Evolutionary conservation across 2,888 invertebrate species (phyloP), one percentile per base, ranked within the genome.

Genomic region (Arge pagana): DNA sequence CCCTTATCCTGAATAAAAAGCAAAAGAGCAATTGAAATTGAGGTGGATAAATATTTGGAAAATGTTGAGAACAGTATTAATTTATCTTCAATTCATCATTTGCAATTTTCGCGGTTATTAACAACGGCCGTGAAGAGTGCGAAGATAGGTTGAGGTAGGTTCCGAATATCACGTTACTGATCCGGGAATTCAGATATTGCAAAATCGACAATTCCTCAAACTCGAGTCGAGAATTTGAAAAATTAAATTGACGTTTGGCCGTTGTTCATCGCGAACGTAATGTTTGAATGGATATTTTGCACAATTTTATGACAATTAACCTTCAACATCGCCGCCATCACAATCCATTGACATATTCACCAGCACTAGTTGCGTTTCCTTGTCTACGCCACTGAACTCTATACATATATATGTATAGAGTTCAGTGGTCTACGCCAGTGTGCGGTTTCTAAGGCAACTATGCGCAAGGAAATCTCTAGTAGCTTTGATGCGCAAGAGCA

Each of bases 1-100:
- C 87, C 89, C 79, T 88, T 89, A 78, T 89, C 89, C 87, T 87
- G 72, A 39, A 77, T 79, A 61, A 64, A 63, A n/a, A n/a, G n/a
- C n/a, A n/a, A n/a, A n/a, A n/a, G n/a, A n/a, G n/a, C n/a, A n/a
- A n/a, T n/a, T n/a, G n/a, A n/a, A n/a, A n/a, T n/a, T n/a, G n/a
- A n/a, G n/a, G n/a, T 19, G 13, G 28, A n/a, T n/a, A 3, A 8
- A n/a, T n/a, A 26, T 2, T 8, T 26, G 28, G n/a, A n/a, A 26
- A 26, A 26, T 10, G 24, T 15, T 26, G 1, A 8, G 5, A 13
- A 40, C 26, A 5, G 26, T 26, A 40, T n/a, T 40, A 8, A n/a
- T 10, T 15, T 13, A 2, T 23, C 15, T 1, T 16, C n/a, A 2
- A 13, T 40, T 24, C 16, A 19, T 26, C 16, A 15, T 40, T 26